Conservation (phyloP, 2,797 vertebrate genomes). For the Liasis olivaceus region DNA sequence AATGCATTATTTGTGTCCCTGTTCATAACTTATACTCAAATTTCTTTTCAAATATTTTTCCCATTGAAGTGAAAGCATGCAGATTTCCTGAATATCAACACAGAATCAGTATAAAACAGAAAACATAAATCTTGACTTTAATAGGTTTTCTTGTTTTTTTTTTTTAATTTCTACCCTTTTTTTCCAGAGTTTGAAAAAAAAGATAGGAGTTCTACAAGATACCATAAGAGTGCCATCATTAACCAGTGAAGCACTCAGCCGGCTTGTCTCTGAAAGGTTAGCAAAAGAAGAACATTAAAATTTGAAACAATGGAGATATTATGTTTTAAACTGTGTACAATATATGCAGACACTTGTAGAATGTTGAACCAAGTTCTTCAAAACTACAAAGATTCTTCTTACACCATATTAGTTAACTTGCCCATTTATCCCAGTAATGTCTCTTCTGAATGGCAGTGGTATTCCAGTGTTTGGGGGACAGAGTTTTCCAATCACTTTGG, state of each 20-base stretch:
- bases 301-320: not conserved
- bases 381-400: not conserved
- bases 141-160: not conserved
- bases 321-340: not conserved
- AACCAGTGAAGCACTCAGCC: constrained; percentile 85
- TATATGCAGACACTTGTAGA: not conserved
- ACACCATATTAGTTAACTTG: not conserved
- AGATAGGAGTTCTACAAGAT: constrained; percentile 90
- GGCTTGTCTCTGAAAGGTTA: constrained; percentile 90
- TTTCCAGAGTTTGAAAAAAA: constrained; percentile 88
- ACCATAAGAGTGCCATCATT: constrained; percentile 87
- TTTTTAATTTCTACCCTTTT: not conserved
- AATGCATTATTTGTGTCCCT: constrained; percentile 35
- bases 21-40: not conserved
- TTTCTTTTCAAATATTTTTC: not conserved
- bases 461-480: not conserved
- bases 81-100: not conserved
- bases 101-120: not conserved
- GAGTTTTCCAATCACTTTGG: not conserved
- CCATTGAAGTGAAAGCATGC: not conserved
- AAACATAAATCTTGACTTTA: not conserved
- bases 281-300: not conserved
- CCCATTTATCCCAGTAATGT: not conserved
- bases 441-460: not conserved
- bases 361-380: not conserved